These are phyloP conservation scores for Sisyra terminalis DNA, from an alignment of 2,888 invertebrate species.

Conservation along the genomic window DNA sequence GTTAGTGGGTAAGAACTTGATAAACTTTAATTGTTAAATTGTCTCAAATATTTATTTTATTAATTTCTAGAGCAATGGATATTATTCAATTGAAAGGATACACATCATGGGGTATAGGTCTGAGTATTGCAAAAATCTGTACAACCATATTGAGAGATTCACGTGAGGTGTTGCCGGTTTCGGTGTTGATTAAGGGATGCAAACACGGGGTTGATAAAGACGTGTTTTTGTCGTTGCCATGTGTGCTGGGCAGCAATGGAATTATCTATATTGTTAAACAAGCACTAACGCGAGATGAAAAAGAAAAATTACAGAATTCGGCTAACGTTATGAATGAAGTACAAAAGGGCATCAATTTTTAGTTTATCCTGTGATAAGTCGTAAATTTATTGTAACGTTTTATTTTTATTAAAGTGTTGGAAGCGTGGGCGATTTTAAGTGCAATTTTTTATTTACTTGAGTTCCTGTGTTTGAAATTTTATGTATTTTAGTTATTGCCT, in stretches of 20 bases:
- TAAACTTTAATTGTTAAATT: constrained; percentile 10
- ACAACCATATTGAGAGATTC: constrained; percentile 52
- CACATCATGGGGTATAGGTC: constrained; percentile 75
- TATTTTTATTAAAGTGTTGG: too few species aligned
- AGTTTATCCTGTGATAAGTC: too few species aligned
- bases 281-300: constrained; percentile 26
- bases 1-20: constrained; percentile 30
- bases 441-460: too few species aligned
- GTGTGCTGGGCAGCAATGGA: constrained; percentile 29
- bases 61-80: constrained; percentile 55
- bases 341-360: constrained; percentile 24
- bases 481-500: too few species aligned
- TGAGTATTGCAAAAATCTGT: constrained; percentile 52
- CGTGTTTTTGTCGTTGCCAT: constrained; percentile 39
- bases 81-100: constrained; percentile 72
- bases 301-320: constrained; percentile 27
- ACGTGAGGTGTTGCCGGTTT: constrained; percentile 55
- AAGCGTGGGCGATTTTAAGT: too few species aligned
- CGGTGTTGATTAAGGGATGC: constrained; percentile 24
- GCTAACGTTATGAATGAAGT: constrained; percentile 28
- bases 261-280: constrained; percentile 31
- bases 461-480: too few species aligned
- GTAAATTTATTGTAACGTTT: too few species aligned
- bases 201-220: constrained; percentile 37
- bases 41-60: neutral